Evolutionary conservation across 2,797 vertebrate genomes (phyloP), one percentile per base, ranked within the genome.

Genomic region (Oophaga sylvatica): DNA sequence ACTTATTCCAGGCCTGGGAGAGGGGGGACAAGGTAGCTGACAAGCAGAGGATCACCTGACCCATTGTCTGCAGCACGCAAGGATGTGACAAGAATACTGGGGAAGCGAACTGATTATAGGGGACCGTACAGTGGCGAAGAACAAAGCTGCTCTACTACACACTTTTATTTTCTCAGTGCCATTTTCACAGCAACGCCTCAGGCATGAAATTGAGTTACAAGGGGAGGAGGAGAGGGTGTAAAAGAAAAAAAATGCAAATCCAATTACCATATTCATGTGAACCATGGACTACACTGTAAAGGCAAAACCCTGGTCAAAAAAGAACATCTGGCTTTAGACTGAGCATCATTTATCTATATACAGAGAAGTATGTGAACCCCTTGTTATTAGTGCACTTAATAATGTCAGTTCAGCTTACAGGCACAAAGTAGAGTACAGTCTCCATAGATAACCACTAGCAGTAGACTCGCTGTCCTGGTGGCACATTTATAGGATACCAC

Each of bases 141-240:
- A 83, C 65, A 83, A 68, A 48, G 65, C 22, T 57, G 22, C 26
- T 70, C 19, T 68, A n/a, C 48, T 65, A n/a, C 26, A 5, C 13
- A 31, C 19, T 68, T 83, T 31, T 63, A 62, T 60, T 62, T 48
- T 35, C 80, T 48, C 62, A 63, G 41, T 63, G 20, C 80, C 68
- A 48, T 82, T 83, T 83, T 83, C 65, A 83, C 26, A 83, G 81
- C 48, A 15, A 53, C 22, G 65, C 81, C 65, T 70, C n/a, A 3
- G 63, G 65, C 45, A 48, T 57, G 60, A 81, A 83, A 83, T 56
- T 19, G 16, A 31, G 41, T 53, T 57, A 71, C 48, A 12, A 59
- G 62, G 60, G 80, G 80, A 68, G 62, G 80, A 57, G 22, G 45
- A 48, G 81, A 70, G 68, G 13, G 41, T 53, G 48, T 22, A 29